A percentile compares a stretch with the other conserved stretches of the same genome.
phyloP scores from a whole-genome alignment of 2,888 invertebrate genomes.

The Eupelmus urozonus region DNA sequence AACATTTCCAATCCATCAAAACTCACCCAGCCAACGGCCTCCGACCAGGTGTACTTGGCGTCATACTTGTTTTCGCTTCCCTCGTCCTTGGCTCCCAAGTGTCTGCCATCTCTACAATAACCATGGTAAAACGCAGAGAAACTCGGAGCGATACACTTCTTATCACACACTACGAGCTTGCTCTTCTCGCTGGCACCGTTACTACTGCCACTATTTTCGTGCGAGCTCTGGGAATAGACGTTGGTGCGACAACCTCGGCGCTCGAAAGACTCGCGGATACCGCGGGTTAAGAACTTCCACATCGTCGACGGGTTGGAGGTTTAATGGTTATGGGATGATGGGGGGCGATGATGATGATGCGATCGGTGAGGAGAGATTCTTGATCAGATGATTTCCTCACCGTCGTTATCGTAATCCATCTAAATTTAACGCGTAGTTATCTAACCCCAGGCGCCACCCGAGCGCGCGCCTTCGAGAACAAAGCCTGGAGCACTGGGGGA shows the following conservation, averaged over 20 bases:
- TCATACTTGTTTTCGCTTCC: conserved; percentile 68
- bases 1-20: neutral
- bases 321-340: no score
- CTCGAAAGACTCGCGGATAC: conserved; percentile 72
- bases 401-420: no score
- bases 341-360: no score
- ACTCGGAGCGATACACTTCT: conserved; percentile 65
- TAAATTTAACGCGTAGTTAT: no score
- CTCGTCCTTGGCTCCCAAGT: conserved; percentile 66
- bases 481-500: no score
- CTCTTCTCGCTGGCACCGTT: neutral
- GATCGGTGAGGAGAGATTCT: no score
- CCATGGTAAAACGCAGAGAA: conserved; percentile 62
- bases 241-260: conserved; percentile 71
- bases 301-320: no score
- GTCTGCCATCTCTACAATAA: conserved; percentile 65
- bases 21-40: conserved; percentile 73
- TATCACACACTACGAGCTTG: no score
- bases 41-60: conserved; percentile 70
- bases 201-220: conserved; percentile 61
- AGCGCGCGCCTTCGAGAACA: no score
- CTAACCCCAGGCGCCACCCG: no score
- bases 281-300: conserved; percentile 74
- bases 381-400: no score
- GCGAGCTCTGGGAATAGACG: conserved; percentile 69